Evolutionary conservation across 2,888 invertebrate genomes (phyloP), one percentile per base, ranked within the genome.

Genomic region (Siphlonurus alternatus): DNA sequence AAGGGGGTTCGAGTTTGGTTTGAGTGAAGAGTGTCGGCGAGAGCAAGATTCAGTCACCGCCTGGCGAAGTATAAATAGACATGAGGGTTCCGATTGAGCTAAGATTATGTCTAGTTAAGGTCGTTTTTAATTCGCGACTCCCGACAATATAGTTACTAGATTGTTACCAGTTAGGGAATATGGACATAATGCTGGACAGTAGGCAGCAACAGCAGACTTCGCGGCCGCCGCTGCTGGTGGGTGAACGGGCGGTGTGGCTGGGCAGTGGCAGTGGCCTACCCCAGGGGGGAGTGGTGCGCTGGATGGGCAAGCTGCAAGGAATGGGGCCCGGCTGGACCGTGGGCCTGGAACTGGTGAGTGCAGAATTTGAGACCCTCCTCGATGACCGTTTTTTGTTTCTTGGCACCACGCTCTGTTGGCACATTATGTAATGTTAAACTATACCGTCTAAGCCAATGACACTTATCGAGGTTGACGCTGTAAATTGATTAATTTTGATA

Each of bases 311-410:
- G 51, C 71, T 81, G 24, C 76, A 78, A 2, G 78, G 76, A 67
- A 74, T 75, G 63, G 73, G 76, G 22, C 70, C 70, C 15, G 71
- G 70, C 64, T 76, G 75, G 72, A 78, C 79, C 66, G 78, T 80
- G 63, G 81, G 81, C 24, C 75, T 81, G 2, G 79, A 80, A 72
- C 78, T 81, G 74, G 80, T 80, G 72, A 75, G 78, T 76, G 62
- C n/a, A n/a, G n/a, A n/a, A n/a, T n/a, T n/a, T n/a, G n/a, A n/a
- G n/a, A n/a, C n/a, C n/a, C n/a, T n/a, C n/a, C n/a, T n/a, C n/a
- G n/a, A n/a, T n/a, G n/a, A n/a, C n/a, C n/a, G n/a, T 24, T 60
- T 15, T 23, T 60, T 60, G 22, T 20, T 23, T 23, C 23, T 60
- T 60, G 1, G 23, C 24, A 23, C 61, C n/a, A 5, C 1, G 18